Conservation (phyloP, 2,888 invertebrate genomes). For the Toxonevra muliebris region DNA sequence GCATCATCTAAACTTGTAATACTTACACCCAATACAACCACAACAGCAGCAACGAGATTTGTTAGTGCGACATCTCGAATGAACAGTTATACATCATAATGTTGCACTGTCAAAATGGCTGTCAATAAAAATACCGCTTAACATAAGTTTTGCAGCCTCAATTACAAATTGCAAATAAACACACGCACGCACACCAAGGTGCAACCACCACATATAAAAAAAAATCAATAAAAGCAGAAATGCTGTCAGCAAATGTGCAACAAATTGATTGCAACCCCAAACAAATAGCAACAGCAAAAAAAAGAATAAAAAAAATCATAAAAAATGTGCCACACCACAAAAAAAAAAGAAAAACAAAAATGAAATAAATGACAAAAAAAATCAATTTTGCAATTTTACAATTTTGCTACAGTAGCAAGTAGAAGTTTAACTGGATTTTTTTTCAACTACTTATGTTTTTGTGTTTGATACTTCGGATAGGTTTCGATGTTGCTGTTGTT, state of each 20-base stretch:
- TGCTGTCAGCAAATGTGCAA: constrained; percentile 44
- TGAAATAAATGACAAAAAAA: background rate
- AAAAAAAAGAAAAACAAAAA: too few species aligned
- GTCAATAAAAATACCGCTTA: too few species aligned
- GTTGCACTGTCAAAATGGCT: too few species aligned
- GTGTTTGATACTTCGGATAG: background rate
- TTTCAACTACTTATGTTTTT: background rate
- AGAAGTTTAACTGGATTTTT: constrained; percentile 25
- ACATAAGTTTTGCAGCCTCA: background rate
- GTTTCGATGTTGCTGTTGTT: background rate
- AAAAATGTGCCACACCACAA: background rate
- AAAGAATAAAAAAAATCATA: background rate
- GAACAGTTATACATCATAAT: too few species aligned
- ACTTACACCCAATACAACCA: too few species aligned
- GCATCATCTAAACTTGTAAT: too few species aligned
- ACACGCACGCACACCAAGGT: background rate
- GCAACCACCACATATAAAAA: constrained; percentile 6
- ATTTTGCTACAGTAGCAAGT: too few species aligned
- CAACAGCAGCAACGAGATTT: too few species aligned
- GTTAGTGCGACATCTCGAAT: too few species aligned
- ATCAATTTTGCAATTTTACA: constrained; percentile 27
- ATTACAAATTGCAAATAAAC: background rate
- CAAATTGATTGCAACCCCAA: constrained; percentile 37
- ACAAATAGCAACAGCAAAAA: background rate
- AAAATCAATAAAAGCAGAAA: constrained; percentile 16